phyloP scores from a whole-genome alignment of 2,888 invertebrate species.

The Hanleya hanleyi region DNA sequence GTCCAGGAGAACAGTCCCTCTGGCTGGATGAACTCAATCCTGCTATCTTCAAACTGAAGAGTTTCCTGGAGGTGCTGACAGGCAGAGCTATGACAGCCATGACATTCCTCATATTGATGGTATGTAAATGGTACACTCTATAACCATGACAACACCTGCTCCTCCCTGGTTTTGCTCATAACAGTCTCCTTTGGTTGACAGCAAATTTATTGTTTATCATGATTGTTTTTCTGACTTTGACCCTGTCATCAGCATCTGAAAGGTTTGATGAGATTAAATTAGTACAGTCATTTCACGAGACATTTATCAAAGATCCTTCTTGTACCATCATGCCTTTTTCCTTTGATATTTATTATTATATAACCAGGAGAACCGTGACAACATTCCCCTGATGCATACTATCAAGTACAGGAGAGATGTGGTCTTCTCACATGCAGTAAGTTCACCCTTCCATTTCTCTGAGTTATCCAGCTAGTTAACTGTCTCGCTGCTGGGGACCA shows the following conservation, averaged over 20 bases:
- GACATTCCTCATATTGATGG: constrained; percentile 74
- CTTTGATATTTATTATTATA: too few species aligned
- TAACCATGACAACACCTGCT: too few species aligned
- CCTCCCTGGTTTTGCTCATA: too few species aligned
- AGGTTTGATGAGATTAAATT: too few species aligned
- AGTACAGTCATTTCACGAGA: too few species aligned
- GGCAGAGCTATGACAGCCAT: constrained; percentile 85
- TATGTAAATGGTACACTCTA: too few species aligned
- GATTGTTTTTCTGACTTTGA: background rate
- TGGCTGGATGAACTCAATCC: constrained; percentile 86
- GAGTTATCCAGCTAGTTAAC: background rate
- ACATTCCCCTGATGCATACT: constrained; percentile 59
- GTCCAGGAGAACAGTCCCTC: constrained; percentile 65
- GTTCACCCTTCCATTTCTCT: constrained; percentile 64
- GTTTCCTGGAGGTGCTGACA: constrained; percentile 64
- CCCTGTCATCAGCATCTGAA: too few species aligned
- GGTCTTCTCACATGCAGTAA: constrained; percentile 93
- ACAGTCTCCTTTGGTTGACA: background rate
- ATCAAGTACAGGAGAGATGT: constrained; percentile 82
- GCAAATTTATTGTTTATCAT: background rate
- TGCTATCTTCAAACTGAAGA: constrained; percentile 84
- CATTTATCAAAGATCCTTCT: too few species aligned
- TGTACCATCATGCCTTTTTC: too few species aligned
- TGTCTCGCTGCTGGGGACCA: too few species aligned
- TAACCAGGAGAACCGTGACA: constrained; percentile 65